phyloP scores from a whole-genome alignment of 1,140 invertebrate species.

The Ditylenchus dipsaci region DNA sequence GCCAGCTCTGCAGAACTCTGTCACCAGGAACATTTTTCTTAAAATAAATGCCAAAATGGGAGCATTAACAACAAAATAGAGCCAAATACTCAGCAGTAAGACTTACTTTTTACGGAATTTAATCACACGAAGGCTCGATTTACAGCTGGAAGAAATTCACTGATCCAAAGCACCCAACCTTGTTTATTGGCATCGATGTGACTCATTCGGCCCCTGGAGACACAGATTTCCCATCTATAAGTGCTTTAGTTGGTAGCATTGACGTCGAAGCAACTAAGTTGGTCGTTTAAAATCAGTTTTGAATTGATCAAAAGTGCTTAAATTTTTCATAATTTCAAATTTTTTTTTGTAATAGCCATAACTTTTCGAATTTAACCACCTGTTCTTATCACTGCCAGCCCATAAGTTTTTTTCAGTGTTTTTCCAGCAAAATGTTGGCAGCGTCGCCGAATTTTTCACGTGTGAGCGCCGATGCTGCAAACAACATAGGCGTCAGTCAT shows the following conservation, averaged over 20 bases:
- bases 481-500: too few relatives aligned
- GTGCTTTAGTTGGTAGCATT: slow-evolving; percentile 64
- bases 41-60: slow-evolving; percentile 24
- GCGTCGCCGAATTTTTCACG: too few relatives aligned
- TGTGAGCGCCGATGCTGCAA: too few relatives aligned
- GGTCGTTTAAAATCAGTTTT: too few relatives aligned
- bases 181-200: slow-evolving; percentile 75
- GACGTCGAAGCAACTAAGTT: slow-evolving; percentile 24
- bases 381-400: neutral
- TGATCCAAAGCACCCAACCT: slow-evolving; percentile 59
- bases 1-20: slow-evolving; percentile 5
- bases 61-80: slow-evolving; percentile 23
- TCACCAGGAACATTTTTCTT: slow-evolving; percentile 18
- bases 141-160: slow-evolving; percentile 21
- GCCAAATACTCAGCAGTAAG: neutral
- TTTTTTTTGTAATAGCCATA: slow-evolving; percentile 1
- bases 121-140: neutral
- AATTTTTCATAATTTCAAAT: too few relatives aligned
- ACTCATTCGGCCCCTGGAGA: slow-evolving; percentile 59
- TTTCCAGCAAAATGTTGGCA: too few relatives aligned
- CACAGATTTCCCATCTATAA: slow-evolving; percentile 72
- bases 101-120: slow-evolving; percentile 3
- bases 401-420: neutral
- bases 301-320: too few relatives aligned
- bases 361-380: slow-evolving; percentile 1